Evolutionary conservation across 2,888 invertebrate species (phyloP).

Genomic region (Lottia scabra): DNA sequence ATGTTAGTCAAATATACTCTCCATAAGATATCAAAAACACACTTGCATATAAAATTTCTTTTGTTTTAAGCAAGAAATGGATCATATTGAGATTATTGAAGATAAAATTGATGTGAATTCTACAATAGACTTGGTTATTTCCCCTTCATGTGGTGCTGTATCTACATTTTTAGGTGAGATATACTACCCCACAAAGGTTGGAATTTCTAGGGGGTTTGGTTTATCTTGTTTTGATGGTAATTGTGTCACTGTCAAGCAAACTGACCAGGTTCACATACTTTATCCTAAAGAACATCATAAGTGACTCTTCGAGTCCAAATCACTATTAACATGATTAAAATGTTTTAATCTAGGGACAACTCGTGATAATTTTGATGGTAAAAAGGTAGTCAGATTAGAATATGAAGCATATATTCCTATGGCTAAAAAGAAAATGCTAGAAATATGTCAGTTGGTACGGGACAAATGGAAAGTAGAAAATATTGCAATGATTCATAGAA

Average conservation of each 20-base stretch:
- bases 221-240: too few relatives aligned
- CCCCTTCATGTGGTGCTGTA: conserved; percentile 82
- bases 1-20: too few relatives aligned
- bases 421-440: conserved; percentile 86
- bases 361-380: conserved; percentile 66
- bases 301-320: too few relatives aligned
- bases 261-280: too few relatives aligned
- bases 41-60: too few relatives aligned
- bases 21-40: too few relatives aligned
- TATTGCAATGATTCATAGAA: conserved; percentile 89
- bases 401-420: conserved; percentile 95
- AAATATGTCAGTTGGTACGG: conserved; percentile 82
- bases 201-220: too few relatives aligned
- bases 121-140: conserved; percentile 70
- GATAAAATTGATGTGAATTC: conserved; percentile 78
- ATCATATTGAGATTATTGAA: conserved; percentile 72
- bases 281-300: too few relatives aligned
- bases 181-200: too few relatives aligned
- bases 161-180: conserved; percentile 84
- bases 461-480: conserved; percentile 81
- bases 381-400: conserved; percentile 84
- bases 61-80: conserved; percentile 36
- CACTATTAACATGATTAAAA: too few relatives aligned
- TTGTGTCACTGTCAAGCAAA: too few relatives aligned
- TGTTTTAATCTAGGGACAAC: conserved; percentile 63